Evolutionary conservation across 2,888 invertebrate genomes (phyloP), one percentile per base, ranked within the genome.

Genomic region (Pseudanteris insignis): DNA sequence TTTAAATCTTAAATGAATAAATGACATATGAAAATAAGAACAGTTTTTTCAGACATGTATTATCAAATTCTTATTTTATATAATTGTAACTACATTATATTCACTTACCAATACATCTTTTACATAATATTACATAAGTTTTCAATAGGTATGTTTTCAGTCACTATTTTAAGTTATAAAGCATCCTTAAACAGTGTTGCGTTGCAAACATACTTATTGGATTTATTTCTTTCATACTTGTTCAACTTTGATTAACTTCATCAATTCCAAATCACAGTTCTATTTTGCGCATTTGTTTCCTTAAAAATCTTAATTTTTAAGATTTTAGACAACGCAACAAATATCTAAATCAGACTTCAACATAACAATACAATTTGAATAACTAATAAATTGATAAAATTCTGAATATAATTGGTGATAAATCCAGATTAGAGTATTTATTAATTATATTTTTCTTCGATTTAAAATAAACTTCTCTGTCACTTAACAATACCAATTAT

Each of bases 111-210:
- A 44, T 26, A 48, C 15, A 48, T 34, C 57, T 47, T 63, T 57
- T 57, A 63, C 64, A 59, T 30, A 53, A 53, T 53, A 60, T 60
- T 60, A 53, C 53, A 60, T 47, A 47, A 50, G 32, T 53, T 40
- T 36, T 60, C 59, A 60, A 53, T 47, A 53, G 21, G 53, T 47
- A 47, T 53, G 53, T 51, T 60, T 51, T 59, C 58, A 59, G 47
- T 47, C 47, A 53, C 53, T 53, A 60, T 47, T 46, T 41, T 43
- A 46, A 38, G 38, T 44, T 46, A 40, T 46, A 59, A 46, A 59
- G 46, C 47, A 46, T 59, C 21, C 46, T 53, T 34, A 41, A 53
- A 47, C 40, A 47, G 47, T 53, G 30, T 46, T 46, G 46, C 12
- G 21, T 59, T 53, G 59, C 36, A 59, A 51, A 59, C 51, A 51